phyloP scores from a whole-genome alignment of 30 jellyfish, hydroid and myxozoan genomes.

The Rhopilema esculentum region DNA sequence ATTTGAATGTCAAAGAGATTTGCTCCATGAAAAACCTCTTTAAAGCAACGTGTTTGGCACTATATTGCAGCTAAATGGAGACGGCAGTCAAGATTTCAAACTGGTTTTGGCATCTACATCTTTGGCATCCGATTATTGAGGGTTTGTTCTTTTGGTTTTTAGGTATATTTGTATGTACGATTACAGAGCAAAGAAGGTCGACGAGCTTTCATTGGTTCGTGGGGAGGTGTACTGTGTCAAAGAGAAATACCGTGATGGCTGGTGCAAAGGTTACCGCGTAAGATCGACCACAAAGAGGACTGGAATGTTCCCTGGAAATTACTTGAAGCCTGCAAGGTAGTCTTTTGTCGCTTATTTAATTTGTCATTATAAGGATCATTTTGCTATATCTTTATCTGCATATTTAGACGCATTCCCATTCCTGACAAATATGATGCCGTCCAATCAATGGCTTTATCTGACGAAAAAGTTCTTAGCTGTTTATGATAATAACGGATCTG shows the following conservation, averaged over 20 bases:
- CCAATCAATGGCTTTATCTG: no score
- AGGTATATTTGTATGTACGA: conserved; percentile 39
- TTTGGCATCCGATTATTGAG: no score
- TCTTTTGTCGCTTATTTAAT: neutral
- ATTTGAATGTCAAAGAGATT: no score
- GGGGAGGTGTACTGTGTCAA: conserved; percentile 76
- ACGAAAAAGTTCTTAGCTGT: no score
- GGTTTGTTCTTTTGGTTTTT: no score
- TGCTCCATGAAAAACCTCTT: no score
- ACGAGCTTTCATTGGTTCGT: conserved; percentile 76
- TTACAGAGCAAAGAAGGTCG: conserved; percentile 60
- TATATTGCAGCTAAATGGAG: no score
- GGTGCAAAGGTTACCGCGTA: conserved; percentile 79
- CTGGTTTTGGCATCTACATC: no score
- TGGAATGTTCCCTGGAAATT: conserved; percentile 87
- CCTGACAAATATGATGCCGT: neutral
- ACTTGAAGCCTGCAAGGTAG: conserved; percentile 78
- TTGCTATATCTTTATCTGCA: neutral
- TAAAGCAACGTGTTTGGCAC: no score
- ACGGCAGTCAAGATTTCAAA: no score
- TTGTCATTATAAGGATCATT: neutral
- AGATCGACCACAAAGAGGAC: conserved; percentile 48
- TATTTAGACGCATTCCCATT: neutral
- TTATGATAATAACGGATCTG: no score
- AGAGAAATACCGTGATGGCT: conserved; percentile 80